Base-by-base conservation (phyloP, 2,888 invertebrate species). In the Julus scanicus region DNA sequence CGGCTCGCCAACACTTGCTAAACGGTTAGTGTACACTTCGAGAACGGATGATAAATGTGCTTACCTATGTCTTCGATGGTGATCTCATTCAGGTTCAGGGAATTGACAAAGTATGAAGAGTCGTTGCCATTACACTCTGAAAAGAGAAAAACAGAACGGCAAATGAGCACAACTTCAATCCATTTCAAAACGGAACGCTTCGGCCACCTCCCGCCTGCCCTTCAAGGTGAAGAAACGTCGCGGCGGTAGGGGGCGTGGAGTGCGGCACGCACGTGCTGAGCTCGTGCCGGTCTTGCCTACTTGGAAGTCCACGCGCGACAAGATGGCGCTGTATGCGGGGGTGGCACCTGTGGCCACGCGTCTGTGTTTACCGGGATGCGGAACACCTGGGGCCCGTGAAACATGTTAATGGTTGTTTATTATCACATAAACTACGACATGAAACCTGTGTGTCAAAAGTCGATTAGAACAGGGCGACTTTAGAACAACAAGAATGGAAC, bases 31-130 rank as follows among this genome's bases (percentile, higher is more conserved):
- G 29, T 1, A 29, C 29, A 39, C 15, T 15, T 39, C 0, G 8
- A 80, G 80, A 40, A 86, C 37, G 11, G 17, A 4, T 48, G 17
- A 9, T 0, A 11, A 39, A 9, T 84, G 5, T 84, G 40, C 40
- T 84, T 63, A 89, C 89, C 89, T 63, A 89, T 87, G 86, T 89
- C 89, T 71, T 89, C 89, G 49, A 88, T 88, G n/a, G 88, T 88
- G 53, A 89, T 88, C 37, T 87, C 89, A 89, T 89, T 88, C 49
- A 88, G 87, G 71, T 87, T 88, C 53, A 88, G 57, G 15, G 88
- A 88, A 37, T 40, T 48, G 63, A 88, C 85, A 13, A 84, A 85
- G 40, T 37, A 20, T 6, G 63, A 63, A 15, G 5, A 2, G 63
- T 63, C 63, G 20, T 63, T 63, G 63, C 63, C 63, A 63, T 63